Percentiles rank a stretch among this genome's conserved stretches.
Conservation (phyloP, 2,797 vertebrate species). For the Phylloscopus collybita region DNA sequence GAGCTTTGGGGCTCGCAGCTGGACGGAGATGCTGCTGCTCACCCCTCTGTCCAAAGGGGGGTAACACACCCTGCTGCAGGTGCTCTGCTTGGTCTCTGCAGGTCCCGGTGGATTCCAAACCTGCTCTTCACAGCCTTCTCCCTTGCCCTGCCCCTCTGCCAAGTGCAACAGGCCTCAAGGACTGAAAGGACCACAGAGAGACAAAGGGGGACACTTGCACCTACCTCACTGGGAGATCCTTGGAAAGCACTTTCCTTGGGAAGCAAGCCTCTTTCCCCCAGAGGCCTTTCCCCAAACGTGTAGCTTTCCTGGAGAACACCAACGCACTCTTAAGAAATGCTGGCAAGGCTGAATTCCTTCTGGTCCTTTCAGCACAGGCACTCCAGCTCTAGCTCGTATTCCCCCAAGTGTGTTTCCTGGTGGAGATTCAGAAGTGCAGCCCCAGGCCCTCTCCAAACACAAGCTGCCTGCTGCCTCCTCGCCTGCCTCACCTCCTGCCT, state of each 20-base stretch:
- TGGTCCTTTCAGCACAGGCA: neutral
- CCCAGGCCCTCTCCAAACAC: neutral
- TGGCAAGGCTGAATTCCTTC: neutral
- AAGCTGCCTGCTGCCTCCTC: neutral
- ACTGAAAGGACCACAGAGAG: neutral
- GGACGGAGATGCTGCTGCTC: no score
- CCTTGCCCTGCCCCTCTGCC: neutral
- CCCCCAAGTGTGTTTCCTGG: neutral
- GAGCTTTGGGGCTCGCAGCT: no score
- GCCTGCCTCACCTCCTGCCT: neutral
- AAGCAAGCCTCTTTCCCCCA: neutral
- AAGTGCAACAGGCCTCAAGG: accelerated
- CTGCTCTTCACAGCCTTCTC: neutral
- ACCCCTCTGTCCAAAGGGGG: no score
- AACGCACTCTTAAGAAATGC: neutral
- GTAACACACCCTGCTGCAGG: no score
- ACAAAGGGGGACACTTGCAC: no score
- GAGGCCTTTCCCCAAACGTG: neutral
- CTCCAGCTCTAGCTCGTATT: neutral
- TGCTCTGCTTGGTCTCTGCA: no score
- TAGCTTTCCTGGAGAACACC: neutral
- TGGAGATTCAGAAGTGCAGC: neutral
- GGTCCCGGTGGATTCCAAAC: no score
- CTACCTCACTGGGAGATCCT: neutral
- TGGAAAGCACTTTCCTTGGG: neutral